Conservation (phyloP, 2,113 vertebrate species). For the Toxotes jaculatrix region DNA sequence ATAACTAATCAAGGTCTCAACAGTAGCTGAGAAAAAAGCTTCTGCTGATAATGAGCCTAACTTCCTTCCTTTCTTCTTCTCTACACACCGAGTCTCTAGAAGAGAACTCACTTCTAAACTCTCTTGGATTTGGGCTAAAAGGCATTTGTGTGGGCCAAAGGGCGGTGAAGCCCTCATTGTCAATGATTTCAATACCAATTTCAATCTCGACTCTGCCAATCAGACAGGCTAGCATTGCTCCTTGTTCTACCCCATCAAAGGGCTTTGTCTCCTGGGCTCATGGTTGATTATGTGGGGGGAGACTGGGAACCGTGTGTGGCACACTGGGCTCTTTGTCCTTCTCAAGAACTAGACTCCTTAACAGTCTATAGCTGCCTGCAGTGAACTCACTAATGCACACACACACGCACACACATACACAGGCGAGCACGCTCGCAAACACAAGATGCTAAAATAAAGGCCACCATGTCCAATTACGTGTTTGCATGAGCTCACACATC, state of each 20-base stretch:
- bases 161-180: slow-evolving; percentile 60
- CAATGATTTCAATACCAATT: slow-evolving; percentile 67
- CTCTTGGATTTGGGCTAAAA: slow-evolving; percentile 51
- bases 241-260: slow-evolving; percentile 62
- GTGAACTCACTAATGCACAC: slow-evolving; percentile 57
- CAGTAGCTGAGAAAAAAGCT: slow-evolving; percentile 21
- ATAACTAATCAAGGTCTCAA: slow-evolving; percentile 63
- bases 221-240: slow-evolving; percentile 54
- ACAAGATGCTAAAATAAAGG: slow-evolving; percentile 43
- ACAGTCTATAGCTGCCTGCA: slow-evolving; percentile 73
- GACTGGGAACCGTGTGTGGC: slow-evolving; percentile 65
- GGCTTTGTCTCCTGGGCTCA: slow-evolving; percentile 77
- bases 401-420: slow-evolving; percentile 18
- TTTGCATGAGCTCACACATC: slow-evolving; percentile 55
- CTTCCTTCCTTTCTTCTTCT: slow-evolving; percentile 46
- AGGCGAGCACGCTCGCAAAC: slow-evolving; percentile 5
- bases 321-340: slow-evolving; percentile 78
- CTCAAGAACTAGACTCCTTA: slow-evolving; percentile 69
- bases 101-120: slow-evolving; percentile 37
- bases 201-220: slow-evolving; percentile 70
- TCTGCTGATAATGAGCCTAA: slow-evolving; percentile 39
- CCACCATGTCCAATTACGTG: slow-evolving; percentile 56
- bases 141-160: slow-evolving; percentile 64
- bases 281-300: slow-evolving; percentile 78
- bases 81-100: slow-evolving; percentile 23